phyloP scores from a whole-genome alignment of 2,797 vertebrate genomes.

The Intellagama lesueurii region DNA sequence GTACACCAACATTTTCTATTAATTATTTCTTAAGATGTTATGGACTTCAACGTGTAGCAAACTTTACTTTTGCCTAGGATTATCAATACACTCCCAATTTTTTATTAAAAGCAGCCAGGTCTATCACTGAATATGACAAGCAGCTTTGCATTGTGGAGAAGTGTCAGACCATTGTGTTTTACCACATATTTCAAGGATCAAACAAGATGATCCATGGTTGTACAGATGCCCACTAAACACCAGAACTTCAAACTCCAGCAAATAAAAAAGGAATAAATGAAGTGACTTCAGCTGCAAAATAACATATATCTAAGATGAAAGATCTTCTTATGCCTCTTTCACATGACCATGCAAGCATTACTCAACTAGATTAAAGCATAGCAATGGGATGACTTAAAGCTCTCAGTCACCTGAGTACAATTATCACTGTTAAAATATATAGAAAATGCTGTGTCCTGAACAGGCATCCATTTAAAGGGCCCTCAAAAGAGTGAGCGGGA shows the following conservation, averaged over 20 bases:
- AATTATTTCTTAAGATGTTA: not conserved
- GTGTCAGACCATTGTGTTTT: not conserved
- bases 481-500: not conserved
- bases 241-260: not conserved
- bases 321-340: not conserved
- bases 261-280: not conserved
- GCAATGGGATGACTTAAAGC: not conserved
- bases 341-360: accelerated
- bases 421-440: not conserved
- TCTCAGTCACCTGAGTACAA: not conserved
- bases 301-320: not conserved
- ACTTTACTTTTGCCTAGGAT: not conserved
- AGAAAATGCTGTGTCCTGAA: not conserved
- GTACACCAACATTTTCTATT: not conserved
- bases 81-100: not conserved
- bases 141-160: not conserved
- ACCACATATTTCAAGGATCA: not conserved
- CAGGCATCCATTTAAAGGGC: accelerated
- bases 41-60: not conserved
- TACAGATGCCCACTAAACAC: not conserved
- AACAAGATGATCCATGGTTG: not conserved
- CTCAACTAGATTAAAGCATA: not conserved
- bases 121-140: not conserved
- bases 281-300: not conserved
- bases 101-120: not conserved